Percentiles rank a stretch among this genome's conserved stretches.
Evolutionary conservation across 2,888 invertebrate species (phyloP).

Genomic region (Monopis laevigella): DNA sequence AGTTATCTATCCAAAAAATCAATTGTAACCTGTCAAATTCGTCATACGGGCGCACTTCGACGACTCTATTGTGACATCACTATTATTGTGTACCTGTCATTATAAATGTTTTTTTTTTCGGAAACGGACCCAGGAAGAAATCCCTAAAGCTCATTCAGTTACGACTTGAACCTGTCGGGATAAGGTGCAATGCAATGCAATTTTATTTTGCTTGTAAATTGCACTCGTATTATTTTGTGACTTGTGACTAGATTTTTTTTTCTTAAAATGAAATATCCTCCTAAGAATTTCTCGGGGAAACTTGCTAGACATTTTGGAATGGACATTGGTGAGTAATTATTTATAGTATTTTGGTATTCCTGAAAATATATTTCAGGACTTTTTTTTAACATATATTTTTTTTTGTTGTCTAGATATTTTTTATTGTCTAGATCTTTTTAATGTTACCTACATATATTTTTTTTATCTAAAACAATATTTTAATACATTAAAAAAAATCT

Average conservation of each 20-base stretch:
- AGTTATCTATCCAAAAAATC: too few species aligned
- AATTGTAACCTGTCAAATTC: slow-evolving; percentile 28
- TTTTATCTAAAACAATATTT: not conserved
- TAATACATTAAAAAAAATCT: not conserved
- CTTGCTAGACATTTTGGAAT: slow-evolving; percentile 32
- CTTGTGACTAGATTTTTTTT: slow-evolving; percentile 19
- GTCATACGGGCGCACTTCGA: slow-evolving; percentile 32
- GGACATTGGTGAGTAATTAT: slow-evolving; percentile 37
- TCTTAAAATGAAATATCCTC: slow-evolving; percentile 50
- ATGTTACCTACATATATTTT: not conserved
- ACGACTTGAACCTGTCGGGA: slow-evolving; percentile 46
- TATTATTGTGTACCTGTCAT: slow-evolving; percentile 44
- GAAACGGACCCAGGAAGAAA: slow-evolving; percentile 49
- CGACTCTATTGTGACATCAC: slow-evolving; percentile 11
- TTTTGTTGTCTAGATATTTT: too few species aligned
- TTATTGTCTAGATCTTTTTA: not conserved
- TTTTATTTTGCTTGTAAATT: not conserved
- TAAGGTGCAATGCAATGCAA: slow-evolving; percentile 45
- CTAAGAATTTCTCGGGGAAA: slow-evolving; percentile 35
- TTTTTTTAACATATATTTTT: too few species aligned
- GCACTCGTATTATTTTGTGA: not conserved
- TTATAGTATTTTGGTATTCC: not conserved
- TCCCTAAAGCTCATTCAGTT: slow-evolving; percentile 42
- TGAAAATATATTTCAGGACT: too few species aligned
- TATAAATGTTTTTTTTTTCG: slow-evolving; percentile 40